phyloP scores from a whole-genome alignment of 2,113 vertebrate genomes.

The Stomatorhinus ivindoensis region DNA sequence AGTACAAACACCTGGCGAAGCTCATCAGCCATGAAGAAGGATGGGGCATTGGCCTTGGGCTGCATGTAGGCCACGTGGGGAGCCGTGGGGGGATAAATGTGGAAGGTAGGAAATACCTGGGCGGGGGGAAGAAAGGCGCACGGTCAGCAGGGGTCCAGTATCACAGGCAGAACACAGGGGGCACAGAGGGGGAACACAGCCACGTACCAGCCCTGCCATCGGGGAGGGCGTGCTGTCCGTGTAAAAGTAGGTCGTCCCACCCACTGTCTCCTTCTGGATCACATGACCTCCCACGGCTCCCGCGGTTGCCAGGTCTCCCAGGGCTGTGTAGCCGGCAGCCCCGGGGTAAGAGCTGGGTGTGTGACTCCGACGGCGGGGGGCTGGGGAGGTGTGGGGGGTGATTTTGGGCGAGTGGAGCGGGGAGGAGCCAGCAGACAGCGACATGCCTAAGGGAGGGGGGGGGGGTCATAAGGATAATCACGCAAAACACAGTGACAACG shows the following conservation, averaged over 20 bases:
- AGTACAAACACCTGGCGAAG: slow-evolving; percentile 81
- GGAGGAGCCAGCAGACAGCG: slow-evolving; percentile 95
- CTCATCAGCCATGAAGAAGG: slow-evolving; percentile 98
- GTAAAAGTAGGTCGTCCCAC: slow-evolving; percentile 97
- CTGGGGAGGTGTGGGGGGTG: slow-evolving; percentile 81
- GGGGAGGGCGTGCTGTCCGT: slow-evolving; percentile 92
- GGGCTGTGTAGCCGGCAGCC: slow-evolving; percentile 59
- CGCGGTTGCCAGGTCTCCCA: slow-evolving; percentile 66
- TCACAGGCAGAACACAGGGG: neutral
- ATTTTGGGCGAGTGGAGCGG: slow-evolving; percentile 98
- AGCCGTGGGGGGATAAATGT: slow-evolving; percentile 92
- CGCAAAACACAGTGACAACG: neutral
- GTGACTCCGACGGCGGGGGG: slow-evolving; percentile 14
- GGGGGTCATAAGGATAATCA: neutral
- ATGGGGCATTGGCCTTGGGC: slow-evolving; percentile 97
- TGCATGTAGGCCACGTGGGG: slow-evolving; percentile 99
- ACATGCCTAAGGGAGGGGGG: slow-evolving; percentile 74
- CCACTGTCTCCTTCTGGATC: slow-evolving; percentile 98
- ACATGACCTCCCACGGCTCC: slow-evolving; percentile 63
- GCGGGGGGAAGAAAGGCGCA: neutral
- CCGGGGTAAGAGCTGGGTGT: slow-evolving; percentile 2
- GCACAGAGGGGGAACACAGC: neutral
- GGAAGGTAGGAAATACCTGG: slow-evolving; percentile 97
- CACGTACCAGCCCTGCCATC: slow-evolving; percentile 85
- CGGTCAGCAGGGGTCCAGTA: neutral